These are phyloP conservation scores for Heliornis fulica DNA, from an alignment of 2,113 vertebrate species.

Conservation along the genomic window DNA sequence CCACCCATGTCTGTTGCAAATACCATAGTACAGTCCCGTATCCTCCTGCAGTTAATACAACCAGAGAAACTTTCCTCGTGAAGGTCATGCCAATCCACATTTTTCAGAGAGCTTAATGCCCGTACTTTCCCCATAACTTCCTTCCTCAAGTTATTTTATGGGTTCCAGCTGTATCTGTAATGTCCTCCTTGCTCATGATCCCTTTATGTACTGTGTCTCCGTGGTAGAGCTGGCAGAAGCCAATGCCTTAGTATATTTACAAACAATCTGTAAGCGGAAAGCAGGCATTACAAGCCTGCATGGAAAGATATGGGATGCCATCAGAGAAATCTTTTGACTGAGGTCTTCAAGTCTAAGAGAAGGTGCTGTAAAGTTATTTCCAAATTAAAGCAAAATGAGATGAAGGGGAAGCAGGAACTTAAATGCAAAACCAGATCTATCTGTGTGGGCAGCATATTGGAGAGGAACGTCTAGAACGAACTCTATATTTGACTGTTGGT, in stretches of 20 bases:
- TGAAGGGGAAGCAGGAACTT: not conserved
- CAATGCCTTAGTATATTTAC: not conserved
- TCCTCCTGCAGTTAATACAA: not conserved
- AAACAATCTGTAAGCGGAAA: not conserved
- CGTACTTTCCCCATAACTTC: not conserved
- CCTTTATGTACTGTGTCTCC: not conserved
- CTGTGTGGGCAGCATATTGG: not conserved
- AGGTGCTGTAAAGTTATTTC: not conserved
- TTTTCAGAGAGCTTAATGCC: not conserved
- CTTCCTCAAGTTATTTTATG: not conserved
- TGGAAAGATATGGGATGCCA: not conserved
- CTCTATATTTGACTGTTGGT: not conserved
- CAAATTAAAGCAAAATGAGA: not conserved
- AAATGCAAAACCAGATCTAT: not conserved
- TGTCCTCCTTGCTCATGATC: not conserved
- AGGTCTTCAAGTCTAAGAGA: not conserved
- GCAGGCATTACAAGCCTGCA: not conserved
- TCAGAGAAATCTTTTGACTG: not conserved
- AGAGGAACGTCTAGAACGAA: not conserved
- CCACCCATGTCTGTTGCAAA: not conserved
- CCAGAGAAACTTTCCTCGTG: not conserved
- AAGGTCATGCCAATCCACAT: not conserved
- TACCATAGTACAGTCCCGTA: rapidly evolving
- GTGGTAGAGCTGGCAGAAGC: not conserved
- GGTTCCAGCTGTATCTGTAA: not conserved